Evolutionary conservation across 2,888 invertebrate species (phyloP), one percentile per base, ranked within the genome.

Genomic region (Melanotus villosus): DNA sequence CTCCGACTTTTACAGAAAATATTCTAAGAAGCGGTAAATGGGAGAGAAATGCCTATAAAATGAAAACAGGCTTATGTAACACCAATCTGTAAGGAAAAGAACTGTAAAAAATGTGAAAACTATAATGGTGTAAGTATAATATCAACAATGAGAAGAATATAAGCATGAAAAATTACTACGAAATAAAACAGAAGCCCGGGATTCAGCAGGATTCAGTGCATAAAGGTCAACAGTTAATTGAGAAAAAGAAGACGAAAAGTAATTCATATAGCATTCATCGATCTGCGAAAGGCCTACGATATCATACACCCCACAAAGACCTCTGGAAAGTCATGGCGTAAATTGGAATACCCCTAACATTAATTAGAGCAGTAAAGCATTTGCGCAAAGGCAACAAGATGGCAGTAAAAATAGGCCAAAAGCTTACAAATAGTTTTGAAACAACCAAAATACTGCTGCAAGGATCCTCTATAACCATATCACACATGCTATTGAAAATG

Each of bases 401-500:
- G 32, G 14, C 1, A 9, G 14, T 52, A 5, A 52, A 32, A 52
- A 4, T 50, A 26, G 21, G 21, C 14, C 9, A 10, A 14, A 14
- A 30, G 14, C 21, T 52, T 10, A 16, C 26, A 14, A 52, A 14
- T 9, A 52, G 16, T 14, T 52, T 32, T 18, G 26, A 32, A 12
- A 26, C 52, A 10, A 12, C 52, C 1, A 32, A 52, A 16, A 7
- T 16, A 52, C 14, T 12, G 32, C 7, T 64, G 64, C 36, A n/a
- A n/a, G n/a, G n/a, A n/a, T n/a, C n/a, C n/a, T n/a, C n/a, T n/a
- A n/a, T n/a, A n/a, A 12, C 56, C 16, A 34, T 47, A 16, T 65
- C 45, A 45, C 56, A 14, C 14, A 65, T 58, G n/a, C n/a, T n/a
- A 16, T 58, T 58, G 19, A 65, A 57, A 57, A 14, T 57, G 16